These are phyloP conservation scores for Fregata magnificens DNA, from an alignment of 2,113 vertebrate species.

Conservation along the genomic window DNA sequence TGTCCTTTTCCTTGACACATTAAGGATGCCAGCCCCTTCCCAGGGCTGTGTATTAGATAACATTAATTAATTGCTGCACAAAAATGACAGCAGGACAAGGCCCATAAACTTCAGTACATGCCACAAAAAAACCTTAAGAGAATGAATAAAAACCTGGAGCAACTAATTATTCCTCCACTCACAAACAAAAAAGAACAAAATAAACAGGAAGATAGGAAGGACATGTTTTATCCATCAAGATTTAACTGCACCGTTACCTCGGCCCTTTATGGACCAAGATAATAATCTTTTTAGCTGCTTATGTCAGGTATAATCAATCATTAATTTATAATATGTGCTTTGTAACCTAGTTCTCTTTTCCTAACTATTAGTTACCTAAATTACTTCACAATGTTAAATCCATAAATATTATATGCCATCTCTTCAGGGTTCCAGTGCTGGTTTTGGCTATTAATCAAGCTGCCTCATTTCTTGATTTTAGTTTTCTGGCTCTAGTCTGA, in stretches of 20 bases:
- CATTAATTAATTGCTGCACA: background rate
- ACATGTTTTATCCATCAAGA: slow-evolving; percentile 23
- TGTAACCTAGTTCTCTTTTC: slow-evolving; percentile 20
- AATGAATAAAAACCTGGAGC: background rate
- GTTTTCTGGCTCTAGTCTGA: background rate
- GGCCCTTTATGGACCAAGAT: slow-evolving; percentile 9
- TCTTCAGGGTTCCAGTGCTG: slow-evolving; percentile 1
- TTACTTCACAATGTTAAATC: slow-evolving; percentile 45
- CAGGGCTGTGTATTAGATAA: background rate
- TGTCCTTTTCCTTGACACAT: background rate
- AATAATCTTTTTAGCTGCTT: background rate
- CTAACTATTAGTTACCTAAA: slow-evolving; percentile 29
- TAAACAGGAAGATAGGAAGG: background rate
- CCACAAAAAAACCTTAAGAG: background rate
- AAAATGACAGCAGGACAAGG: slow-evolving; percentile 1
- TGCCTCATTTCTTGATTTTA: slow-evolving; percentile 35
- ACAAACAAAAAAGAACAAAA: background rate
- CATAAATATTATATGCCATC: slow-evolving; percentile 18
- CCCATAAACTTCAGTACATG: background rate
- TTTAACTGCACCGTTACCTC: slow-evolving; percentile 29
- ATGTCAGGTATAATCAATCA: slow-evolving; percentile 24
- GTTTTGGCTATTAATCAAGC: slow-evolving; percentile 43
- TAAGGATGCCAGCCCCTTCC: background rate
- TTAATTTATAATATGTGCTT: slow-evolving; percentile 23
- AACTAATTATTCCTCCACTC: slow-evolving; percentile 27